Base-by-base conservation (phyloP, 2,888 invertebrate genomes). In the Pseudococcus longispinus region DNA sequence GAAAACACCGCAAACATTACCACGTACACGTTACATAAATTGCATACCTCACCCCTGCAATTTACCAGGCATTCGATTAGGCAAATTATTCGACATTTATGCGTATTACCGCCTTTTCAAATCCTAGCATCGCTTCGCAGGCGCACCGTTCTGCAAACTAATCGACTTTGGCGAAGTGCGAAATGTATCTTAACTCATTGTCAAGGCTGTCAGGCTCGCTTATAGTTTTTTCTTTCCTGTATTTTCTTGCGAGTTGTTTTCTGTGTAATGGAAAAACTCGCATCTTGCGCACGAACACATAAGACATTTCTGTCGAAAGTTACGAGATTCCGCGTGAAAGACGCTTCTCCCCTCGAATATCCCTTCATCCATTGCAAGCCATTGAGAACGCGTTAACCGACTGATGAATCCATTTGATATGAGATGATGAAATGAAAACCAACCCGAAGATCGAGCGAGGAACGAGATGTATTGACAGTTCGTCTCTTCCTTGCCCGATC, bases 51-150 rank as follows among this genome's bases (percentile, higher is more conserved):
- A 65, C 11, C 15, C 26, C 26, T n/a, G 26, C 65, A 65, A 23
- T 26, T 65, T 26, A 65, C 26, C 55, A 4, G n/a, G 65, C 26
- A 37, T 65, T 26, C 23, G 65, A 65, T 65, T 65, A 65, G 26
- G 65, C 65, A 65, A 65, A 26, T 65, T 65, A 65, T 65, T 65
- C 26, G 26, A 26, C 65, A 26, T 65, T 65, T 65, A 65, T 65
- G 65, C 65, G 26, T 26, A 26, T 8, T 26, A 37, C 9, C 9
- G 37, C 37, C 37, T 37, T 37, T 37, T n/a, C n/a, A n/a, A n/a
- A n/a, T n/a, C n/a, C n/a, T n/a, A n/a, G n/a, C n/a, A n/a, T n/a
- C n/a, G n/a, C n/a, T n/a, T n/a, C n/a, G 37, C 4, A 37, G 37
- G 37, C 8, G 1, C 37, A 37, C 2, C 2, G 37, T 8, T 37